phyloP scores from a whole-genome alignment of 1,140 invertebrate genomes.

The Helicoverpa armigera region DNA sequence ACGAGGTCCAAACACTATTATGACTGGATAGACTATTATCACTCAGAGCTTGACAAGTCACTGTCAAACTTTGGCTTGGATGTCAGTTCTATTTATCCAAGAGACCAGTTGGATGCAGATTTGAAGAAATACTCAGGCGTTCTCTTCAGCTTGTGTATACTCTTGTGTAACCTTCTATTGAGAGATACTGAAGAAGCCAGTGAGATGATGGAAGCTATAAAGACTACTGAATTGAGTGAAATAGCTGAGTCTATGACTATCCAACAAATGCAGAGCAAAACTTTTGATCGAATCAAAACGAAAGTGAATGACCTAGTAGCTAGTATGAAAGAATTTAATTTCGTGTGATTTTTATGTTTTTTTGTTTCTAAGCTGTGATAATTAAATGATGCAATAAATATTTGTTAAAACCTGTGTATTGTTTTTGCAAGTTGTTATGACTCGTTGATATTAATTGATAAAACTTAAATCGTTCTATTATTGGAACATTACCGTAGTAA shows the following conservation, averaged over 20 bases:
- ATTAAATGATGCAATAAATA: too few relatives aligned
- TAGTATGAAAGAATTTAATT: background rate
- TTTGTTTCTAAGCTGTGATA: too few relatives aligned
- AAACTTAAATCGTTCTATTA: too few relatives aligned
- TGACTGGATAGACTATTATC: slow-evolving; percentile 62
- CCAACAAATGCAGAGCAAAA: background rate
- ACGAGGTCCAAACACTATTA: slow-evolving; percentile 52
- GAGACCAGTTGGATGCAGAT: slow-evolving; percentile 57
- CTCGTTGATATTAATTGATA: too few relatives aligned
- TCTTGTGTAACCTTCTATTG: background rate
- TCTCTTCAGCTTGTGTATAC: slow-evolving; percentile 17
- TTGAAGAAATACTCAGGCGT: slow-evolving; percentile 56
- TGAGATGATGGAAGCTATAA: slow-evolving; percentile 24
- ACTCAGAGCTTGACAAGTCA: slow-evolving; percentile 53
- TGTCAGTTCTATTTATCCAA: slow-evolving; percentile 53
- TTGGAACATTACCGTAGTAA: too few relatives aligned
- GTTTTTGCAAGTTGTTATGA: too few relatives aligned
- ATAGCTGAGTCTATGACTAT: background rate
- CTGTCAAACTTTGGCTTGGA: slow-evolving; percentile 54
- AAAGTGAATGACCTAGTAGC: background rate
- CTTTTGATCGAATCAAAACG: background rate
- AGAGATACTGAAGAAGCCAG: slow-evolving; percentile 22
- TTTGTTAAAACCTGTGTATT: too few relatives aligned
- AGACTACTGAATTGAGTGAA: background rate
- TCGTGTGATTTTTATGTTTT: too few relatives aligned